Conservation (phyloP, 2,888 invertebrate genomes). For the Aromia moschata region DNA sequence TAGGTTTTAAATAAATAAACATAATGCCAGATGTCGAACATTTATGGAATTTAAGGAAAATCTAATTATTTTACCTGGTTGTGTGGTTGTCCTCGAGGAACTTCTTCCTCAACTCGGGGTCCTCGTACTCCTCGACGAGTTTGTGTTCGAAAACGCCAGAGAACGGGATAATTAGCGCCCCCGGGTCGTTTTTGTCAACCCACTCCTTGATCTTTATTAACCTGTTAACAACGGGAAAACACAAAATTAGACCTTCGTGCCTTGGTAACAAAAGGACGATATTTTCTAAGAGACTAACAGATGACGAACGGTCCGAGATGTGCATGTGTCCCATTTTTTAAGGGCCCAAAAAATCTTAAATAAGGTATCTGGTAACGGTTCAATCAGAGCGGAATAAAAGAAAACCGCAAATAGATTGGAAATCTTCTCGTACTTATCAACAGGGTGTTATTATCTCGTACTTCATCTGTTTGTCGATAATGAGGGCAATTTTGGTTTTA, state of each 20-base stretch:
- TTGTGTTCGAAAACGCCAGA: conserved; percentile 92
- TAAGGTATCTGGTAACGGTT: conserved; percentile 18
- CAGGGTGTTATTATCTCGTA: conserved; percentile 30
- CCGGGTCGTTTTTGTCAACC: conserved; percentile 97
- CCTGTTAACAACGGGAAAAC: conserved; percentile 65
- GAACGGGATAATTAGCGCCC: conserved; percentile 93
- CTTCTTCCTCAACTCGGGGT: conserved; percentile 75
- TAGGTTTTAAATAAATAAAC: too few species aligned
- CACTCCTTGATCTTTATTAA: conserved; percentile 97
- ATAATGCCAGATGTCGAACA: too few species aligned
- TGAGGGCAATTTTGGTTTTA: conserved; percentile 18
- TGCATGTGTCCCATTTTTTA: conserved; percentile 11
- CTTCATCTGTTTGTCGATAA: conserved; percentile 20
- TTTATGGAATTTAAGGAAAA: too few species aligned
- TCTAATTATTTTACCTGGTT: conserved; percentile 73
- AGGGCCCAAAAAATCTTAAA: conserved; percentile 3
- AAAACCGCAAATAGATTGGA: conserved; percentile 31
- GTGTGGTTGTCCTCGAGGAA: conserved; percentile 85
- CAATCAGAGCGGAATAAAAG: conserved; percentile 15
- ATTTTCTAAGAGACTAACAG: conserved; percentile 2
- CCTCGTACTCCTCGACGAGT: conserved; percentile 87
- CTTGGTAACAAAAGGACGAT: conserved; percentile 5
- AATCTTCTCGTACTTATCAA: conserved; percentile 19
- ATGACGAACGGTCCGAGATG: conserved; percentile 7
- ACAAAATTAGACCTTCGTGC: conserved; percentile 13